Conservation (phyloP, 2,113 vertebrate genomes). For the Pyrgilauda ruficollis region DNA sequence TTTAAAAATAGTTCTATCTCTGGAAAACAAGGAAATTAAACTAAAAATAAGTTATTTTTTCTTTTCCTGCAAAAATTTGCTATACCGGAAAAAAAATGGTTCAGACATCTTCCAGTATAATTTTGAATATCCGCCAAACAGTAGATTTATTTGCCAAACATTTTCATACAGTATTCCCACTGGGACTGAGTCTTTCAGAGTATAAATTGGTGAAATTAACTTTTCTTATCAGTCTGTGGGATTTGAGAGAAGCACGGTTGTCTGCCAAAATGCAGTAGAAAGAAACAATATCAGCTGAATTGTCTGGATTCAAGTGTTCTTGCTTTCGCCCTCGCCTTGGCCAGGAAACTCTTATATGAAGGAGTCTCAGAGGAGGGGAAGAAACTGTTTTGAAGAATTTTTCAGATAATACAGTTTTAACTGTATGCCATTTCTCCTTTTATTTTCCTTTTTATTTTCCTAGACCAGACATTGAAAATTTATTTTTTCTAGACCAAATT, state of each 20-base stretch:
- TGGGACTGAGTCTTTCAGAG: slow-evolving; percentile 48
- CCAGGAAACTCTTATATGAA: slow-evolving; percentile 24
- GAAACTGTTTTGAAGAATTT: slow-evolving; percentile 23
- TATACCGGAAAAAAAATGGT: slow-evolving; percentile 17
- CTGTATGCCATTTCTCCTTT: not conserved
- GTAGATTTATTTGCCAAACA: slow-evolving; percentile 69
- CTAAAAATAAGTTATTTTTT: slow-evolving; percentile 45
- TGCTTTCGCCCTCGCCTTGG: not conserved
- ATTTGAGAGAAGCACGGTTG: slow-evolving; percentile 51
- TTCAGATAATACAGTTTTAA: not conserved
- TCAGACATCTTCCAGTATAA: slow-evolving; percentile 53
- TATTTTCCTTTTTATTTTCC: slow-evolving; percentile 26
- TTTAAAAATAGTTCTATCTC: slow-evolving; percentile 34
- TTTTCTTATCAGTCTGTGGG: slow-evolving; percentile 66
- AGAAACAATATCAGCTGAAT: slow-evolving; percentile 46
- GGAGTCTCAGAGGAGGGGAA: not conserved
- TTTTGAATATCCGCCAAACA: slow-evolving; percentile 66
- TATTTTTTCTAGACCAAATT: not conserved
- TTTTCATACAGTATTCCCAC: slow-evolving; percentile 52
- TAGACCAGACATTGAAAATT: not conserved
- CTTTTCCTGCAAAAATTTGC: slow-evolving; percentile 55
- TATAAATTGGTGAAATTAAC: slow-evolving; percentile 65
- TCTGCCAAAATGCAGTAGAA: slow-evolving; percentile 41
- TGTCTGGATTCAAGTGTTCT: slow-evolving; percentile 25
- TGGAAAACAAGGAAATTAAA: slow-evolving; percentile 58